These are phyloP conservation scores for Lottia gigantea DNA, from an alignment of 2,888 invertebrate species.

Conservation along the genomic window DNA sequence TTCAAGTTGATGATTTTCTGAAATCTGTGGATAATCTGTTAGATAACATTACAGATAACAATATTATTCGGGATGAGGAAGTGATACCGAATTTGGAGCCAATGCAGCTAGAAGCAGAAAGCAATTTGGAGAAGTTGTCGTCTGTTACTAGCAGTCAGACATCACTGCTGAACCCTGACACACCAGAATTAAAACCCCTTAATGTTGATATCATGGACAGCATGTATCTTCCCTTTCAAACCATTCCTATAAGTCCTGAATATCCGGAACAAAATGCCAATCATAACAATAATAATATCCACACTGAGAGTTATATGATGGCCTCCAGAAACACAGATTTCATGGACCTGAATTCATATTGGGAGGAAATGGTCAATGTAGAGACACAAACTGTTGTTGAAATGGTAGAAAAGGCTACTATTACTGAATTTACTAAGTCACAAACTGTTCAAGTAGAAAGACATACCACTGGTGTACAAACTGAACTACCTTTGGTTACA, in stretches of 20 bases:
- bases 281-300: not conserved
- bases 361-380: not conserved
- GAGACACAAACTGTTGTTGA: not conserved
- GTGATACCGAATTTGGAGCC: no score
- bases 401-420: not conserved
- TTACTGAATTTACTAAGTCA: no score
- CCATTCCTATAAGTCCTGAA: not conserved
- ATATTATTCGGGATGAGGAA: not conserved
- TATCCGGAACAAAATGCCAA: not conserved
- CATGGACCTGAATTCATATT: not conserved
- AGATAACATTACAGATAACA: not conserved
- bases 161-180: conserved; percentile 17
- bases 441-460: not conserved
- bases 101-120: not conserved
- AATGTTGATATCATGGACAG: not conserved
- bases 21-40: not conserved
- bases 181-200: conserved; percentile 16
- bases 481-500: not conserved
- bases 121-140: not conserved
- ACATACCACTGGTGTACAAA: not conserved
- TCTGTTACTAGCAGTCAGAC: not conserved
- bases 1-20: not conserved
- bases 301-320: not conserved
- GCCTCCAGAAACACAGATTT: not conserved
- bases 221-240: not conserved